A percentile compares a stretch with the other conserved stretches of the same genome.
These are phyloP conservation scores for Linnaemya vulpina DNA, from an alignment of 2,888 invertebrate species.

Conservation along the genomic window DNA sequence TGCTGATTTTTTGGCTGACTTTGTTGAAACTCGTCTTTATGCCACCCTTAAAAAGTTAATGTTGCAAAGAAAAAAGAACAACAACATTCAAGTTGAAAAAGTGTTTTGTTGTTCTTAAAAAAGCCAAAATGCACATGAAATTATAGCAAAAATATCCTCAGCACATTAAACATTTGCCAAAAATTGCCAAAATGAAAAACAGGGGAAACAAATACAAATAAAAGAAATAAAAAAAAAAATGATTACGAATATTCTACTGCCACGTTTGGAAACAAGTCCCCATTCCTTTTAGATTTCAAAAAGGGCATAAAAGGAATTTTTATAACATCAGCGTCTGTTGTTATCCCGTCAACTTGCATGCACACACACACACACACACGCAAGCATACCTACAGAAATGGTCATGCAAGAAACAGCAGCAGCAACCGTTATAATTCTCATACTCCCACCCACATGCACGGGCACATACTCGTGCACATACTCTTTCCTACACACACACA, in stretches of 20 bases:
- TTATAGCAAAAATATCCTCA: slow-evolving; percentile 58
- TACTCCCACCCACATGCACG: slow-evolving; percentile 36
- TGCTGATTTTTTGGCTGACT: slow-evolving; percentile 58
- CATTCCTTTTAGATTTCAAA: slow-evolving; percentile 12
- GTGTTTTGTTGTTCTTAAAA: slow-evolving; percentile 6
- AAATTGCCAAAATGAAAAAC: slow-evolving; percentile 44
- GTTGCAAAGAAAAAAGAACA: not conserved
- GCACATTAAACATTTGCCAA: slow-evolving; percentile 53
- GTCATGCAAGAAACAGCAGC: slow-evolving; percentile 62
- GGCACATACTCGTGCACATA: not conserved
- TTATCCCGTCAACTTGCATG: slow-evolving; percentile 52
- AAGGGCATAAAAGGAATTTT: slow-evolving; percentile 59
- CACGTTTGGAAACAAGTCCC: slow-evolving; percentile 13
- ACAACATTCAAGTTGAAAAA: slow-evolving; percentile 32
- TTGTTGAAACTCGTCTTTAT: slow-evolving; percentile 15
- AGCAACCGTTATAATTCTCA: slow-evolving; percentile 54
- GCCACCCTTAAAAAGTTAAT: slow-evolving; percentile 56
- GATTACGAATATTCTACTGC: slow-evolving; percentile 47
- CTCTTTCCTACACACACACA: slow-evolving; percentile 6
- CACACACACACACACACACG: slow-evolving; percentile 17
- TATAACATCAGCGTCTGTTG: slow-evolving; percentile 68
- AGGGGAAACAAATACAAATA: slow-evolving; percentile 16
- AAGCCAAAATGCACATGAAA: slow-evolving; percentile 66
- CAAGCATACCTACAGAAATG: not conserved
- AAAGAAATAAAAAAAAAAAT: slow-evolving; percentile 44